These are phyloP conservation scores for Pedionomus torquatus DNA, from an alignment of 2,113 vertebrate species.

Conservation along the genomic window DNA sequence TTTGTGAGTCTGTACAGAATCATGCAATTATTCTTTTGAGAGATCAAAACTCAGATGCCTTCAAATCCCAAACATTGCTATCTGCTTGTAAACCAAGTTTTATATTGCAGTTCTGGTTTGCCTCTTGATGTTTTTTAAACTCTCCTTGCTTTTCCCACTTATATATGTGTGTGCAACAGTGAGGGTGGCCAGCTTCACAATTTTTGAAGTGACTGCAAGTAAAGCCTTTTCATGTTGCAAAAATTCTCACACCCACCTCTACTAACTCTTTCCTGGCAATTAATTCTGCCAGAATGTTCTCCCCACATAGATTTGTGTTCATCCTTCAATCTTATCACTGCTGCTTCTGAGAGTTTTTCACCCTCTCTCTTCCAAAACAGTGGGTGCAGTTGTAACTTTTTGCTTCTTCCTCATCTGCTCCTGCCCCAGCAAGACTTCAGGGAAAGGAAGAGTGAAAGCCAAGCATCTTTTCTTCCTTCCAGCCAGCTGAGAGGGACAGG, in stretches of 20 bases:
- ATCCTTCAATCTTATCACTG: slow-evolving; percentile 47
- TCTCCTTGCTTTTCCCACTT: not conserved
- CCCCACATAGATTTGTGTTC: slow-evolving; percentile 41
- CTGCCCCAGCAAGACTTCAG: not conserved
- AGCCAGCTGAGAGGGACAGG: not conserved
- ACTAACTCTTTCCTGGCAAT: slow-evolving; percentile 59
- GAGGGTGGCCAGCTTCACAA: slow-evolving; percentile 53
- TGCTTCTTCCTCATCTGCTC: not conserved
- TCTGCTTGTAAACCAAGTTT: not conserved
- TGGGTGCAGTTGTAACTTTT: slow-evolving; percentile 30
- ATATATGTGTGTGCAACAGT: slow-evolving; percentile 14
- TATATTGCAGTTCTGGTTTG: not conserved
- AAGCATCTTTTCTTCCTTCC: not conserved
- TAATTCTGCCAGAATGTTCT: slow-evolving; percentile 70
- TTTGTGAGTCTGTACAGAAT: not conserved
- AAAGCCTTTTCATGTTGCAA: slow-evolving; percentile 61
- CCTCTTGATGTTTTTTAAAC: not conserved
- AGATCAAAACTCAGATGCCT: not conserved
- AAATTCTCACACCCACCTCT: slow-evolving; percentile 68
- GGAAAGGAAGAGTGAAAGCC: not conserved
- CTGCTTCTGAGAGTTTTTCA: not conserved
- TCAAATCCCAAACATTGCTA: not conserved
- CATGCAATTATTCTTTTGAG: not conserved
- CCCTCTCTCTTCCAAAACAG: slow-evolving; percentile 11
- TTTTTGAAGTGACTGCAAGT: slow-evolving; percentile 54